These are phyloP conservation scores for Aphaenogaster ashmeadi DNA, from an alignment of 1,140 invertebrate species.

Conservation along the genomic window DNA sequence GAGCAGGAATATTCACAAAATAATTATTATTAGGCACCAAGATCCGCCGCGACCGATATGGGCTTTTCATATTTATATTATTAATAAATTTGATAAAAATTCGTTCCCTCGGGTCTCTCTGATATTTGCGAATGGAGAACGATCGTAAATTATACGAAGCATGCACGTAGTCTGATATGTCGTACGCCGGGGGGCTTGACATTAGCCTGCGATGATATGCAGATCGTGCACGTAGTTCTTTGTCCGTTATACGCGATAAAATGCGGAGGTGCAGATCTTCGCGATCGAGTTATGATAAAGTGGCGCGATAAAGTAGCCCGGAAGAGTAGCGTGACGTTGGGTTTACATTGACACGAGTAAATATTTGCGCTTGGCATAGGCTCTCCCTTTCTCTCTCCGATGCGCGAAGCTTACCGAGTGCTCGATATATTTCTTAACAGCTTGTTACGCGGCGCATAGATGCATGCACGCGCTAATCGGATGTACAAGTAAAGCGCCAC, in stretches of 20 bases:
- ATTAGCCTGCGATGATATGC: constrained; percentile 38
- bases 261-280: constrained; percentile 7
- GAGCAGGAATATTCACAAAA: no score
- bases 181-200: not conserved
- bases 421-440: constrained; percentile 56
- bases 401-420: constrained; percentile 32
- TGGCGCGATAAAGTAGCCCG: constrained; percentile 58
- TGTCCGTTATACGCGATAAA: constrained; percentile 17
- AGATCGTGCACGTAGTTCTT: constrained; percentile 21
- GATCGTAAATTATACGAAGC: not conserved
- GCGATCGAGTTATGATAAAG: constrained; percentile 60
- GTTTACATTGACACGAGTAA: constrained; percentile 64
- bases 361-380: constrained; percentile 61
- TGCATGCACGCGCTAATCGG: not conserved
- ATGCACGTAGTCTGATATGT: constrained; percentile 6
- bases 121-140: not conserved
- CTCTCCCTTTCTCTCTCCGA: not conserved
- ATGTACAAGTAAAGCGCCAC: constrained; percentile 28
- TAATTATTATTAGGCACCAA: no score
- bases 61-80: no score
- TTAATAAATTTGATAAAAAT: constrained; percentile 2
- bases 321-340: constrained; percentile 45
- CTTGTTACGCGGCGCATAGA: constrained; percentile 37
- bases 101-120: not conserved
- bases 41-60: no score